Percentiles rank a stretch among this genome's conserved stretches.
These are phyloP conservation scores for Drosophila merina DNA, from an alignment of 2,888 invertebrate species.

Conservation along the genomic window DNA sequence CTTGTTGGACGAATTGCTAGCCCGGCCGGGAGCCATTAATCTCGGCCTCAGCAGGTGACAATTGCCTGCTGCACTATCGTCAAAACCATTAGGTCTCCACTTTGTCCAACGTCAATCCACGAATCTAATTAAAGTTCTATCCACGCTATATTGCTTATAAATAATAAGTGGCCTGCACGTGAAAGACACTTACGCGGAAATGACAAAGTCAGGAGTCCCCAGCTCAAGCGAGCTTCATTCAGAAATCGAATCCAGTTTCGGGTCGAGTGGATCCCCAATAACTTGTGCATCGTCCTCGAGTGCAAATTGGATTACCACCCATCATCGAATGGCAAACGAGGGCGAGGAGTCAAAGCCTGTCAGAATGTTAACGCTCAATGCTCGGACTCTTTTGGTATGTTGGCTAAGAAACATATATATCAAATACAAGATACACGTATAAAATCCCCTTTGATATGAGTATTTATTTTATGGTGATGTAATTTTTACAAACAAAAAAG, in stretches of 20 bases:
- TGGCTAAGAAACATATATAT: neutral
- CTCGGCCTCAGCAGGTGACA: slow-evolving; percentile 40
- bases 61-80: slow-evolving; percentile 36
- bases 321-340: slow-evolving; percentile 10
- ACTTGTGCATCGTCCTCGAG: slow-evolving; percentile 43
- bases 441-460: neutral
- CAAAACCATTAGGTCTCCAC: slow-evolving; percentile 36
- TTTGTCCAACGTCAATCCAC: slow-evolving; percentile 14
- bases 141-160: slow-evolving; percentile 26
- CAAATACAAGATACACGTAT: neutral
- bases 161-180: slow-evolving; percentile 34
- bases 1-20: slow-evolving; percentile 28
- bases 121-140: slow-evolving; percentile 20
- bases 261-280: slow-evolving; percentile 32
- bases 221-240: slow-evolving; percentile 9
- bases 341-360: slow-evolving; percentile 31
- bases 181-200: slow-evolving; percentile 4
- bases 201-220: slow-evolving; percentile 15
- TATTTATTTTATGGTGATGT: slow-evolving; percentile 4
- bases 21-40: slow-evolving; percentile 23
- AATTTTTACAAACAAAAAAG: neutral
- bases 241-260: slow-evolving; percentile 29
- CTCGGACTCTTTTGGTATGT: slow-evolving; percentile 75
- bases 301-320: slow-evolving; percentile 47
- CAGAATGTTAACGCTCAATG: slow-evolving; percentile 67